Evolutionary conservation across 2,113 vertebrate species (phyloP), one percentile per base, ranked within the genome.

Genomic region (Etheostoma spectabile): DNA sequence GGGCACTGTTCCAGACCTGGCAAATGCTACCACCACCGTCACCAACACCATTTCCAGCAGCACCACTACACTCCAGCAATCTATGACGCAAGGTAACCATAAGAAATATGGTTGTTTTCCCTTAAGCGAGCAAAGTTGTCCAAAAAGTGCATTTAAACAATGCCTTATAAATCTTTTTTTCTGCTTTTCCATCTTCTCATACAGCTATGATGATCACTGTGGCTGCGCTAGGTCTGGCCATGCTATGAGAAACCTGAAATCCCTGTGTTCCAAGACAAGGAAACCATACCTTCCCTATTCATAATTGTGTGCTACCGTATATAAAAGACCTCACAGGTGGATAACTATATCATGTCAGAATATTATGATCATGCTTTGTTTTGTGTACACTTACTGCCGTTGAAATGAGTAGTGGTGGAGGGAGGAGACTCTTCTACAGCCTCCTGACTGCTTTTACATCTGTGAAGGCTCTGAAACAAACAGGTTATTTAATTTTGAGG

Each of bases 131-230:
- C 14, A 15, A 30, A 21, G 8, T 24, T 30, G 5, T 66, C 27
- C 24, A 35, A 33, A 33, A 52, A 6, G 21, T 67, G 18, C n/a
- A 8, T 53, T 15, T 59, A 21, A 18, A 8, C 6, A n/a, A n/a
- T 24, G 8, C 4, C 16, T 46, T 51, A 78, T 16, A 0, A 2
- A 14, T 33, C 10, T 61, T 0, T 48, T 21, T 51, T 24, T 53
- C 24, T 77, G 4, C 24, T 13, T 15, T 61, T 2, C 1, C 12
- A 3, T 77, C 15, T 11, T 42, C 24, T 6, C 45, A 18, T 84
- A 1, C 6, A 92, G 92, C 46, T 82, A 65, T 93, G 65, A 49
- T 93, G 77, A 45, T 88, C 67, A 22, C 69, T 46, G 1, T 73
- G 3, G 79, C 22, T 24, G 8, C 77, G 22, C 60, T 92, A 56